Evolutionary conservation across 2,797 vertebrate genomes (phyloP).

Genomic region (Tympanoctomys barrerae): DNA sequence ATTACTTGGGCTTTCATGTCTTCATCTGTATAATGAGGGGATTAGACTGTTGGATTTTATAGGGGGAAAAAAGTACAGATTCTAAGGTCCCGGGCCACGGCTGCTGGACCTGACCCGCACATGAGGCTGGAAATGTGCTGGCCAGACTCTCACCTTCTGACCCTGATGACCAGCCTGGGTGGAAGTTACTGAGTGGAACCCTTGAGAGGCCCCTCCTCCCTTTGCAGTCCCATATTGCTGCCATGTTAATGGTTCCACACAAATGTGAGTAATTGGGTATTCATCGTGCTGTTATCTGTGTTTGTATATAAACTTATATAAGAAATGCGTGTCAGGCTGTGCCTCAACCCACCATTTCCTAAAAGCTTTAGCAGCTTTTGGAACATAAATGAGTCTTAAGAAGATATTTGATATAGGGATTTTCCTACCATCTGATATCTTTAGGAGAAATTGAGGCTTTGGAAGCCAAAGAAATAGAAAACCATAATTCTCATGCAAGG

Average conservation of each 20-base stretch:
- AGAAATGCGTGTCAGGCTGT: not conserved
- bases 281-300: not conserved
- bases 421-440: conserved; percentile 22
- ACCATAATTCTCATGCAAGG: not conserved
- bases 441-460: conserved; percentile 38
- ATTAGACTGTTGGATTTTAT: not conserved
- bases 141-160: not conserved
- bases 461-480: conserved; percentile 50
- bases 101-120: not conserved
- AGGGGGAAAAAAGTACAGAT: not conserved
- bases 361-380: not conserved
- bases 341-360: not conserved
- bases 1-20: not conserved
- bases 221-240: not conserved
- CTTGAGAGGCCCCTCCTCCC: not conserved
- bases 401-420: not conserved
- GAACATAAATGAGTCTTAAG: not conserved
- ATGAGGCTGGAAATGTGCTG: too few species aligned
- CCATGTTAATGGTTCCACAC: not conserved
- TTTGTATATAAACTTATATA: not conserved
- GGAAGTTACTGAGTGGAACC: not conserved
- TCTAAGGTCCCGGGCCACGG: not conserved
- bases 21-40: not conserved
- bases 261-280: not conserved
- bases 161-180: not conserved